These are phyloP conservation scores for Xiphophorus hellerii DNA, from an alignment of 2,113 vertebrate species.

Conservation along the genomic window DNA sequence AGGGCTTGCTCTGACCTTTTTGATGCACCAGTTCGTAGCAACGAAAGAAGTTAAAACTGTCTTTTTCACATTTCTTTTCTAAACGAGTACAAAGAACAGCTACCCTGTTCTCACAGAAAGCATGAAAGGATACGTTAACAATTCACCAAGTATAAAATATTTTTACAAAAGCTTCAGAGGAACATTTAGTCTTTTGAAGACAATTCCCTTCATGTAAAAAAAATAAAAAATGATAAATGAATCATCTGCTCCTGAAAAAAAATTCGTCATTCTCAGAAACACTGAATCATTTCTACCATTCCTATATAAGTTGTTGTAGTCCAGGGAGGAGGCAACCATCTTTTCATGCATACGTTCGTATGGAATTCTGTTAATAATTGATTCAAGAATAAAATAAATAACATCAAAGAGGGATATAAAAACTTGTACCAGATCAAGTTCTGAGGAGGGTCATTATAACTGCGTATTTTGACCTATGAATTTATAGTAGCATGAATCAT, in stretches of 20 bases:
- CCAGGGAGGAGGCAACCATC: background rate
- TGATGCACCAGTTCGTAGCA: slow-evolving; percentile 15
- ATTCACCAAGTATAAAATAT: background rate
- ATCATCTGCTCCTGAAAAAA: background rate
- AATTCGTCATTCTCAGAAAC: slow-evolving; percentile 1
- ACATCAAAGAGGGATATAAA: background rate
- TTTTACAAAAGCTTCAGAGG: background rate
- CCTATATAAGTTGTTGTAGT: background rate
- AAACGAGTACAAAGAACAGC: background rate
- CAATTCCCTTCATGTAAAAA: background rate
- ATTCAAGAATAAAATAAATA: background rate
- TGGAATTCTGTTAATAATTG: background rate
- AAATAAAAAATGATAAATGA: background rate
- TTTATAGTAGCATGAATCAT: background rate
- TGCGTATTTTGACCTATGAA: background rate
- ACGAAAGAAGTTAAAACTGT: background rate
- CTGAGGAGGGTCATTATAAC: background rate
- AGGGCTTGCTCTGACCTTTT: slow-evolving; percentile 28
- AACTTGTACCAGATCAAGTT: background rate
- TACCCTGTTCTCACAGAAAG: background rate
- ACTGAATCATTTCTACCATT: background rate
- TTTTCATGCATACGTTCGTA: background rate
- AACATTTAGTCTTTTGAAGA: background rate
- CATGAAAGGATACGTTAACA: background rate
- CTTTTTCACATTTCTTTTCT: background rate